These are phyloP conservation scores for Mus musculus DNA, from an alignment of 2,113 vertebrate genomes.

Conservation along the genomic window DNA sequence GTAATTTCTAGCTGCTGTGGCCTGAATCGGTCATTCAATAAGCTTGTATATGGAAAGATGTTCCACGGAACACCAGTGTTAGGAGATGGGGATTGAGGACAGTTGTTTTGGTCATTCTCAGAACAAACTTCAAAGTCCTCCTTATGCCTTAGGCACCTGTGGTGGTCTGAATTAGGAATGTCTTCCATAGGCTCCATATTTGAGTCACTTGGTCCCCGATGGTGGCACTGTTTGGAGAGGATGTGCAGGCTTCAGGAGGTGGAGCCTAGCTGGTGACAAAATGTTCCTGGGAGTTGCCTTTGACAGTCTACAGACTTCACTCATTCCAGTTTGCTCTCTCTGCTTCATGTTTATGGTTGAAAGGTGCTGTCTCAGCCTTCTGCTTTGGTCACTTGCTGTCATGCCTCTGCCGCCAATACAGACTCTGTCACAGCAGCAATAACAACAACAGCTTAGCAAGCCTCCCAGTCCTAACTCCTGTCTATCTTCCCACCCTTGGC, in stretches of 20 bases:
- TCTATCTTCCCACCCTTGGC: no score
- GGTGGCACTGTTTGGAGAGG: neutral
- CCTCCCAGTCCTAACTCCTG: neutral
- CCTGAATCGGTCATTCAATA: neutral
- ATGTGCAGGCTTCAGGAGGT: neutral
- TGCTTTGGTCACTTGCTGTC: neutral
- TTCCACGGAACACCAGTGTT: neutral
- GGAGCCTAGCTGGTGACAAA: neutral
- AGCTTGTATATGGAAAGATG: neutral
- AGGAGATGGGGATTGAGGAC: neutral
- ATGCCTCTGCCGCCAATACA: neutral
- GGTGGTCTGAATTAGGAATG: neutral
- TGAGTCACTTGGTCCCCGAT: neutral
- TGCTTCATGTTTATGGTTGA: neutral
- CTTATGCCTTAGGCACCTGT: neutral
- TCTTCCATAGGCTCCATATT: neutral
- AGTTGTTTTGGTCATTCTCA: neutral
- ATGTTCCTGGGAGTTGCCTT: neutral
- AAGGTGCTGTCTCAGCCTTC: neutral
- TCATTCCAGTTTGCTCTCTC: neutral
- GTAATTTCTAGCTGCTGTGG: neutral
- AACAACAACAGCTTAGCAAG: neutral
- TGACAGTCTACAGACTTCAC: neutral
- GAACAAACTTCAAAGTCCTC: neutral
- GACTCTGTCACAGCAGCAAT: no score